phyloP scores from a whole-genome alignment of 2,888 invertebrate species.

The Bombylius major region DNA sequence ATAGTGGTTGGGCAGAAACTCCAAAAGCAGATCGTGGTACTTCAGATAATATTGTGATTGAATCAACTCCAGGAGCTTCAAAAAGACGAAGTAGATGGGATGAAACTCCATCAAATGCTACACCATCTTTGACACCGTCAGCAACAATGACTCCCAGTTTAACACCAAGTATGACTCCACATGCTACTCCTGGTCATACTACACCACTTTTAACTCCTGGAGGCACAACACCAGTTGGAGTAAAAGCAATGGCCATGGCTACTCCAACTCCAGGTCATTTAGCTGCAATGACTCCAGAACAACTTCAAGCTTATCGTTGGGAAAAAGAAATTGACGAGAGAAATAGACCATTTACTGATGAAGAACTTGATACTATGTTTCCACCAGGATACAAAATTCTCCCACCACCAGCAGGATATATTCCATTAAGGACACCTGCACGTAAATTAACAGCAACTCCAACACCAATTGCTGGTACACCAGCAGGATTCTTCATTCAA shows the following conservation, averaged over 20 bases:
- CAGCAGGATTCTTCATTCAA: slow-evolving; percentile 91
- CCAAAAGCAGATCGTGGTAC: slow-evolving; percentile 85
- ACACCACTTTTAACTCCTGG: slow-evolving; percentile 68
- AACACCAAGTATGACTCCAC: slow-evolving; percentile 62
- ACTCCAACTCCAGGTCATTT: slow-evolving; percentile 95
- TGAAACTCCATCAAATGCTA: slow-evolving; percentile 80
- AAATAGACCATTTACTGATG: slow-evolving; percentile 90
- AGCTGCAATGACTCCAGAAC: slow-evolving; percentile 98
- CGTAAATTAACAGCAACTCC: slow-evolving; percentile 96
- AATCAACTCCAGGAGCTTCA: slow-evolving; percentile 86
- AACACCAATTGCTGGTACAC: slow-evolving; percentile 87
- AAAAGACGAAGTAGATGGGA: slow-evolving; percentile 98
- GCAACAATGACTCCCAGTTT: slow-evolving; percentile 48
- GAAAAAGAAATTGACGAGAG: slow-evolving; percentile 98
- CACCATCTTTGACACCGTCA: slow-evolving; percentile 59
- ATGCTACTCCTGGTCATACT: slow-evolving; percentile 57
- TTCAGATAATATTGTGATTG: slow-evolving; percentile 67
- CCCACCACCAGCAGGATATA: slow-evolving; percentile 89
- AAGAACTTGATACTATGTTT: slow-evolving; percentile 94
- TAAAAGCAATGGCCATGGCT: slow-evolving; percentile 96
- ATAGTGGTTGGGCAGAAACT: slow-evolving; percentile 99
- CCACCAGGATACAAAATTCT: slow-evolving; percentile 96
- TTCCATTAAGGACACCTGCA: slow-evolving; percentile 94
- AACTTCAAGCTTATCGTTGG: slow-evolving; percentile 95
- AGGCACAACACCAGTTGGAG: slow-evolving; percentile 75